Conservation (phyloP, 2,888 invertebrate genomes). For the Cephus pygmeus region DNA sequence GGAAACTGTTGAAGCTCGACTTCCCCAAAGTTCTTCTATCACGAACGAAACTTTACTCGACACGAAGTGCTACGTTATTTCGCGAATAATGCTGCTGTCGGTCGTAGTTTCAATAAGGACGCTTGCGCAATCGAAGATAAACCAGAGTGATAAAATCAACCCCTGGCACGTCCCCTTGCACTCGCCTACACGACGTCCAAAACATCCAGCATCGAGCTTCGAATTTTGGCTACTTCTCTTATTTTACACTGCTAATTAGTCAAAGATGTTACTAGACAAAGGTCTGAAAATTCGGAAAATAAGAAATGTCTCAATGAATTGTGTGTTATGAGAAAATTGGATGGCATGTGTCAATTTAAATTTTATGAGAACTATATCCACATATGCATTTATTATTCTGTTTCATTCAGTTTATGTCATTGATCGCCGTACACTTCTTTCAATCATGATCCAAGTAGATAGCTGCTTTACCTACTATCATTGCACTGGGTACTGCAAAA, state of each 20-base stretch:
- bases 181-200: background rate
- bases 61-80: slow-evolving; percentile 33
- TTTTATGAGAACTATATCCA: background rate
- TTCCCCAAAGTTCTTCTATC: background rate
- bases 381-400: background rate
- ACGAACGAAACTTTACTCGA: background rate
- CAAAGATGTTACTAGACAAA: background rate
- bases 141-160: slow-evolving; percentile 13
- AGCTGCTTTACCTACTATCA: background rate
- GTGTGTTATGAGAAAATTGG: background rate
- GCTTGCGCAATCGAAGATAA: slow-evolving; percentile 31
- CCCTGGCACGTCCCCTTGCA: slow-evolving; percentile 1
- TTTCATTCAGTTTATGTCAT: background rate
- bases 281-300: background rate
- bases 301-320: background rate
- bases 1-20: background rate
- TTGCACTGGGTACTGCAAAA: background rate
- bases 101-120: slow-evolving; percentile 34
- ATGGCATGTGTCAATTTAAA: background rate
- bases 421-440: background rate
- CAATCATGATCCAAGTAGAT: background rate
- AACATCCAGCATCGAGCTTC: background rate
- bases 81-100: slow-evolving; percentile 44
- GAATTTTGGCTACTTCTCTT: background rate
- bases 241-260: background rate